phyloP scores from a whole-genome alignment of 1,140 invertebrate genomes.

The Heliconius eleuchia region DNA sequence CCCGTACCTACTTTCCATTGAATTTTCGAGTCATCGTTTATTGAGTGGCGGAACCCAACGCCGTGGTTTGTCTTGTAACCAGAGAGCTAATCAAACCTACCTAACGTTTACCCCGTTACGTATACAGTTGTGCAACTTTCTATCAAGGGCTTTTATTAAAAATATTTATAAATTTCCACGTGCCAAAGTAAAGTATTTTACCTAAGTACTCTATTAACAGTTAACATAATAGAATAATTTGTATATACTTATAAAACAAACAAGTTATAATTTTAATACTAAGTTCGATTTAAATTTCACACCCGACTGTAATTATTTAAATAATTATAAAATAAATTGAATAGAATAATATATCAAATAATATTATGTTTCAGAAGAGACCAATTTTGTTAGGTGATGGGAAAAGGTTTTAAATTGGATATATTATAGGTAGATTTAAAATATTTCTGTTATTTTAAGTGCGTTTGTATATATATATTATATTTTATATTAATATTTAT shows the following conservation, averaged over 20 bases:
- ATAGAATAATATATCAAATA: background rate
- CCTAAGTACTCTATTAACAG: background rate
- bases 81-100: too few relatives aligned
- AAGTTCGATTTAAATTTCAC: background rate
- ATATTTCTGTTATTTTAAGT: too few relatives aligned
- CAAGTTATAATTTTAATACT: background rate
- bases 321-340: background rate
- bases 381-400: background rate
- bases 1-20: background rate
- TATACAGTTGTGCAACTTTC: too few relatives aligned
- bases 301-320: background rate
- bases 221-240: background rate
- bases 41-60: background rate
- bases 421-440: too few relatives aligned
- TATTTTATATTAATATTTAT: too few relatives aligned
- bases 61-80: too few relatives aligned
- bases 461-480: too few relatives aligned
- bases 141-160: too few relatives aligned
- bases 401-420: background rate
- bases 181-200: background rate
- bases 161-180: too few relatives aligned
- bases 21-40: background rate
- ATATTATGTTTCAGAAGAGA: background rate
- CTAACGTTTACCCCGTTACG: too few relatives aligned
- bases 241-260: conserved; percentile 3